Evolutionary conservation across 2,888 invertebrate genomes (phyloP), one percentile per base, ranked within the genome.

Genomic region (Charanyca ferruginea): DNA sequence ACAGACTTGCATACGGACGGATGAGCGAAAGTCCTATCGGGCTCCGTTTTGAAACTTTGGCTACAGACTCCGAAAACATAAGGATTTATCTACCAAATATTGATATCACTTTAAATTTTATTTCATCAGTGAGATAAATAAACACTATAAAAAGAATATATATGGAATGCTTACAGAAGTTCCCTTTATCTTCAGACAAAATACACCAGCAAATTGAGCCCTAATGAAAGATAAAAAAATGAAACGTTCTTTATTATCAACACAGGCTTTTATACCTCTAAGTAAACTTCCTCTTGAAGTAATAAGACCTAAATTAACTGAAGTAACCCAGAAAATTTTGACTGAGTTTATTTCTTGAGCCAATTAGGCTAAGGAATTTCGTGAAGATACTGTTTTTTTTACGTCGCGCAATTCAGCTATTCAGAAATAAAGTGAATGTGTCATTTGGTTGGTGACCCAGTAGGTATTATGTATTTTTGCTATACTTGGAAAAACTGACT

Each of bases 261-360:
- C 20, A 20, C 22, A 7, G 28, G 16, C 16, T 45, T 23, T 42
- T 47, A 16, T 55, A 38, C 47, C 5, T 41, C 18, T 20, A n/a
- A 35, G 35, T 1, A 41, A 67, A 47, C 38, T 38, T 28, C 16
- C 16, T 32, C 38, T 16, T 48, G n/a, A 57, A 66, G 32, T 2
- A 55, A 41, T 48, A 48, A 57, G 13, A 57, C 23, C 48, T 42
- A 25, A 49, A 49, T 51, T 51, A 18, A 59, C 22, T 66, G 9
- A 38, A 45, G 18, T 28, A 18, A 16, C 16, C 25, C 7, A 32
- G 20, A 35, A 60, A 59, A 35, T 25, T 23, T n/a, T 13, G 16
- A 47, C 16, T 0, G 49, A 28, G 18, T 69, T 51, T 44, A 59
- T 51, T 28, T 32, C 23, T 69, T 44, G 9, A 18, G 22, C 2